phyloP scores from a whole-genome alignment of 1,140 invertebrate genomes.

The Brachystomella parvula region DNA sequence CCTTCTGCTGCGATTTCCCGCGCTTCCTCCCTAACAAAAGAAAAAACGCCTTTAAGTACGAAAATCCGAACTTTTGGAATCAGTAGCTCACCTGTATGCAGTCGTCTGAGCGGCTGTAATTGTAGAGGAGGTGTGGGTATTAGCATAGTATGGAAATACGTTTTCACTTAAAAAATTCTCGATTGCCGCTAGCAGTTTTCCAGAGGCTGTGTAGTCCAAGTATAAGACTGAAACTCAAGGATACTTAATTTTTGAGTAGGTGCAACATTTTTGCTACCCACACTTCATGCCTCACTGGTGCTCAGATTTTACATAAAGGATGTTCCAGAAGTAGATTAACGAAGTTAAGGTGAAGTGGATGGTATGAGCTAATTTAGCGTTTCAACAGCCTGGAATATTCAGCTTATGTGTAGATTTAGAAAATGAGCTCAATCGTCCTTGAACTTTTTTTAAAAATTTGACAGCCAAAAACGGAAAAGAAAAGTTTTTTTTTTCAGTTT shows the following conservation, averaged over 20 bases:
- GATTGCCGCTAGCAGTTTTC: constrained; percentile 47
- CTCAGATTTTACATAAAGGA: not conserved
- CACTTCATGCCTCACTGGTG: not conserved
- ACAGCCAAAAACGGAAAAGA: no score
- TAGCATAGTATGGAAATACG: constrained; percentile 52
- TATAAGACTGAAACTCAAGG: constrained; percentile 23
- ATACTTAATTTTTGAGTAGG: not conserved
- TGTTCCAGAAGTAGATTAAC: not conserved
- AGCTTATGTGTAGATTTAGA: no score
- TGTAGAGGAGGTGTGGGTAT: constrained; percentile 52
- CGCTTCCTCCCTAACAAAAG: constrained; percentile 39
- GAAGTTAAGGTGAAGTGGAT: no score
- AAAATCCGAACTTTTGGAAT: not conserved
- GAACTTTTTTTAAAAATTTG: no score
- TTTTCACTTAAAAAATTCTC: constrained; percentile 49
- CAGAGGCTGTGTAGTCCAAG: constrained; percentile 44
- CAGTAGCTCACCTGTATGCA: constrained; percentile 42
- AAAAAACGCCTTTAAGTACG: constrained; percentile 39
- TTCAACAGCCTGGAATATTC: no score
- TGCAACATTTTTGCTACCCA: not conserved
- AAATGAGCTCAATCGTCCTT: no score
- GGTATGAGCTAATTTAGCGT: no score
- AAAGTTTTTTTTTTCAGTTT: no score
- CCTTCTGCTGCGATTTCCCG: constrained; percentile 48
- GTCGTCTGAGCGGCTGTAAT: constrained; percentile 50